Percentiles rank a stretch among this genome's conserved stretches.
These are phyloP conservation scores for Yponomeuta evonymella DNA, from an alignment of 2,888 invertebrate species.

Conservation along the genomic window DNA sequence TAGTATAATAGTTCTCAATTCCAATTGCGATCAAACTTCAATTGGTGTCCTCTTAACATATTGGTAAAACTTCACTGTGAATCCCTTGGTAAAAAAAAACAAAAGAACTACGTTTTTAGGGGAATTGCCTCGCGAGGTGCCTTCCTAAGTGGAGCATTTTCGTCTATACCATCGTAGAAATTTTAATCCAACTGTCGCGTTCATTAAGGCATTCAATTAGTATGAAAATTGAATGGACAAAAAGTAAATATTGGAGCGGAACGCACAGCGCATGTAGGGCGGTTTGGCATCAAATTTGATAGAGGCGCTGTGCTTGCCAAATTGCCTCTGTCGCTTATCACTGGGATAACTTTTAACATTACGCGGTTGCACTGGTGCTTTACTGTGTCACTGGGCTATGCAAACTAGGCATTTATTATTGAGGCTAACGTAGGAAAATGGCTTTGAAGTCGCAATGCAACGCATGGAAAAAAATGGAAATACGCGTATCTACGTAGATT, in stretches of 20 bases:
- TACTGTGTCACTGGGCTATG: background rate
- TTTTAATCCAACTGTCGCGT: background rate
- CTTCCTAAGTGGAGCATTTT: background rate
- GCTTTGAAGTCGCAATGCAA: background rate
- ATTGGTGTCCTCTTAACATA: too few species aligned
- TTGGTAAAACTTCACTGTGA: too few species aligned
- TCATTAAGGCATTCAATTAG: constrained; percentile 13
- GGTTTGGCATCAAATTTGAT: constrained; percentile 61
- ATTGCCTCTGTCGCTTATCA: constrained; percentile 66
- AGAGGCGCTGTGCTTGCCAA: constrained; percentile 55
- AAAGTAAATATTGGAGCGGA: constrained; percentile 45
- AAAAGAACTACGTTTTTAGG: too few species aligned
- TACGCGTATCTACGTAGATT: too few species aligned
- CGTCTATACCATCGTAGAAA: background rate
- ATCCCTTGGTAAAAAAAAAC: too few species aligned
- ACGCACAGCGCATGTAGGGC: constrained; percentile 39
- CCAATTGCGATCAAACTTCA: too few species aligned
- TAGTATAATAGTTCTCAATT: too few species aligned
- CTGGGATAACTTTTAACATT: constrained; percentile 45
- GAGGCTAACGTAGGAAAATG: background rate
- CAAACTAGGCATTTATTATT: background rate
- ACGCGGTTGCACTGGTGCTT: background rate
- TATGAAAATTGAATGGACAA: constrained; percentile 12
- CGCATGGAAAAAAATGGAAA: too few species aligned
- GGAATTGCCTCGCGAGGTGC: too few species aligned